phyloP scores from a whole-genome alignment of 2,888 invertebrate species.

The Ormyrus thymus region DNA sequence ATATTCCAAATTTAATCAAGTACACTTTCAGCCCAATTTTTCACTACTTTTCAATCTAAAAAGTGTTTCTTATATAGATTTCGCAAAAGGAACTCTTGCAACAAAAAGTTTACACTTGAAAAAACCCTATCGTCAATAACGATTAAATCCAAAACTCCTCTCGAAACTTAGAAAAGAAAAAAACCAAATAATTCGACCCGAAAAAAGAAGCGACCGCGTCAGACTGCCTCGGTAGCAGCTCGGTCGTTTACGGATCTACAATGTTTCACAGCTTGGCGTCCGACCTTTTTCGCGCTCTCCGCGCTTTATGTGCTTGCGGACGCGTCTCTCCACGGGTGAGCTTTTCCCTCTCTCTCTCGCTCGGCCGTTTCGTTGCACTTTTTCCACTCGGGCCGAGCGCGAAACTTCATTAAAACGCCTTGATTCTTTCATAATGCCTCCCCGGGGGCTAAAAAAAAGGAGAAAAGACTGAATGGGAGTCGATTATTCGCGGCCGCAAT shows the following conservation, averaged over 20 bases:
- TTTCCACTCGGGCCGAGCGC: not conserved
- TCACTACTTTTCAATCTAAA: too few species aligned
- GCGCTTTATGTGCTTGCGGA: not conserved
- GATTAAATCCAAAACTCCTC: too few species aligned
- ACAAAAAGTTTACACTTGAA: too few species aligned
- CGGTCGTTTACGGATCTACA: not conserved
- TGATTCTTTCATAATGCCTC: conserved; percentile 16
- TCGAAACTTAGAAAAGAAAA: too few species aligned
- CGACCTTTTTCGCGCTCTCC: not conserved
- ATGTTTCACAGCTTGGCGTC: conserved; percentile 16
- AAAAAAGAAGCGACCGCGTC: too few species aligned
- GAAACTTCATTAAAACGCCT: conserved; percentile 30
- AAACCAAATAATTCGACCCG: too few species aligned
- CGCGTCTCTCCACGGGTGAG: not conserved
- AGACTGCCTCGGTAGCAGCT: too few species aligned
- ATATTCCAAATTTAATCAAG: too few species aligned
- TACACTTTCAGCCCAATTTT: too few species aligned
- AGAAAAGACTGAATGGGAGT: not conserved
- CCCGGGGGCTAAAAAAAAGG: not conserved
- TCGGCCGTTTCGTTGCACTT: not conserved
- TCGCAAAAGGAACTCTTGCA: too few species aligned
- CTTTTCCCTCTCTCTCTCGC: not conserved
- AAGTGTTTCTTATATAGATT: too few species aligned
- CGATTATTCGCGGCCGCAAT: not conserved
- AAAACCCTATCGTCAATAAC: too few species aligned